Evolutionary conservation across 2,797 vertebrate genomes (phyloP).

Genomic region (Microcaecilia unicolor): DNA sequence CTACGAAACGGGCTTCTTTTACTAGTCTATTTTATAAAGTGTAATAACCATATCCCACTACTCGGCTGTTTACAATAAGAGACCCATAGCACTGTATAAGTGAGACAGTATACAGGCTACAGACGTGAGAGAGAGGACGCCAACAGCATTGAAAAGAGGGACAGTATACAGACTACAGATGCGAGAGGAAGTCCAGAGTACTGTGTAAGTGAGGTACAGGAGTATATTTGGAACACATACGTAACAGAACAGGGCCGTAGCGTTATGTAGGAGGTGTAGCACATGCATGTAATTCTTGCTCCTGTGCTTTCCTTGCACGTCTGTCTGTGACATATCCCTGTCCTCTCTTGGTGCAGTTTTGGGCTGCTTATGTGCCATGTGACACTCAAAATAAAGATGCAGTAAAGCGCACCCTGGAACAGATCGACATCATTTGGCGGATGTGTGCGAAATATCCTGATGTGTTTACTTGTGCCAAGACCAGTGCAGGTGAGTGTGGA

Average conservation of each 20-base stretch:
- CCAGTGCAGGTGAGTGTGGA: conserved; percentile 53
- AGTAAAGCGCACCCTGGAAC: conserved; percentile 82
- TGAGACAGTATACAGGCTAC: no score
- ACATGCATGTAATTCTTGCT: background rate
- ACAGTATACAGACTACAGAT: no score
- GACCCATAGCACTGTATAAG: no score
- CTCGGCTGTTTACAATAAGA: no score
- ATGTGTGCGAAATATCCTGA: conserved; percentile 67
- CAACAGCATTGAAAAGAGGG: no score
- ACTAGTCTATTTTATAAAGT: no score
- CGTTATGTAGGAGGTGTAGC: background rate
- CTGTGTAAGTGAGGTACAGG: no score
- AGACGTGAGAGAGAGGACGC: no score
- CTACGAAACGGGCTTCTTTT: no score
- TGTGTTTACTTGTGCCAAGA: conserved; percentile 70
- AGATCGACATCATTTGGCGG: conserved; percentile 76
- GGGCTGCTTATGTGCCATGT: conserved; percentile 80
- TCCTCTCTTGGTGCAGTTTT: conserved; percentile 62
- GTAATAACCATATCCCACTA: no score
- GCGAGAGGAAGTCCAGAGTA: no score
- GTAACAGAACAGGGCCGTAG: background rate
- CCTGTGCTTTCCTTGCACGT: no score
- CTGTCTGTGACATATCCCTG: background rate
- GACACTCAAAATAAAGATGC: conserved; percentile 80
- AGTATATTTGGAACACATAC: conserved; percentile 11